Evolutionary conservation across 2,113 vertebrate genomes (phyloP), one percentile per base, ranked within the genome.

Genomic region (Tichodroma muraria): DNA sequence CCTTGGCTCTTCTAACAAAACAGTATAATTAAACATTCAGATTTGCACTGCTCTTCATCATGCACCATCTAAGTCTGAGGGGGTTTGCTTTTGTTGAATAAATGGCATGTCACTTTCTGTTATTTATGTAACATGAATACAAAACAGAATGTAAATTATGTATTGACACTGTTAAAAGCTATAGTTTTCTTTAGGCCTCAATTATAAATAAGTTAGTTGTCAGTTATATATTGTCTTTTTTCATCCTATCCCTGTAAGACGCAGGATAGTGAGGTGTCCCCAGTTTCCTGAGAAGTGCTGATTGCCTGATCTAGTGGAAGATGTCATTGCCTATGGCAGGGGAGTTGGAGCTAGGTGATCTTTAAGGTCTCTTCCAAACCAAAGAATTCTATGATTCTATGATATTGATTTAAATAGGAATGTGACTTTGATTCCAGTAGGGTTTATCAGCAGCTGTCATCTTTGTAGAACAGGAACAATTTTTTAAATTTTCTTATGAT

Each of bases 321-420:
- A 54, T 11, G 10, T 42, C 1, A 0, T 21, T 18, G n/a, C 40
- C 45, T 30, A 10, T 31, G 47, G 20, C n/a, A 40, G 0, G 0
- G 21, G 31, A 3, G 1, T 5, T 49, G 40, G 35, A 77, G 42
- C 8, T 5, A 69, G 15, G 7, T 23, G 21, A 7, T 76, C 35
- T 76, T 76, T 23, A 31, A 37, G 10, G 15, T 49, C 22, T 38
- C 31, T 42, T 89, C 5, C n/a, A 63, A 83, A 70, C 6, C 63
- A 56, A 63, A 63, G 15, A 35, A 42, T 61, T 63, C 5, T 8
- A 28, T 37, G 15, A 8, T 9, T 23, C 27, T 59, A 22, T 63
- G 1, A 5, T 56, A 65, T 10, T 22, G 9, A 71, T 64, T 80
- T 44, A 69, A 77, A 44, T 14, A 33, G 13, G 33, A 68, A 44